A percentile compares a stretch with the other conserved stretches of the same genome.
Evolutionary conservation across 2,113 vertebrate species (phyloP).

Genomic region (Dunckerocampus dactyliophorus): DNA sequence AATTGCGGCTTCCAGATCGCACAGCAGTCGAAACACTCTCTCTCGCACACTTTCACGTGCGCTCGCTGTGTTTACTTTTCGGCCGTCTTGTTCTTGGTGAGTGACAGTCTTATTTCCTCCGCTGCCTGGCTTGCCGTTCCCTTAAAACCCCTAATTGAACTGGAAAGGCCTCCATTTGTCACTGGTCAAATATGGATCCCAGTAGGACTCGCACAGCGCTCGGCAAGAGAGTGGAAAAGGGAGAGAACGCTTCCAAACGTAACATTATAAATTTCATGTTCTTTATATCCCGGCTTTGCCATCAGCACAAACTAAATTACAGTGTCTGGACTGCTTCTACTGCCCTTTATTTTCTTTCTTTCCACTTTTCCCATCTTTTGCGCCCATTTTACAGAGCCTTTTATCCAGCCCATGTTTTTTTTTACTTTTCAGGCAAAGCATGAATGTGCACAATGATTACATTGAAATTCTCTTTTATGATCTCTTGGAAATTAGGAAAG

Average conservation of each 20-base stretch:
- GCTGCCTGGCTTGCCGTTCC: constrained; percentile 41
- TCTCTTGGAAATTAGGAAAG: constrained; percentile 8
- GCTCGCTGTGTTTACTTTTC: constrained; percentile 4
- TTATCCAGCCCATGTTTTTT: constrained; percentile 11
- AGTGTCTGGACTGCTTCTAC: constrained; percentile 52
- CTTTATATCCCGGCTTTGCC: constrained; percentile 60
- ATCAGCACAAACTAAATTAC: constrained; percentile 67
- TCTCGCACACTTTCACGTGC: constrained; percentile 1
- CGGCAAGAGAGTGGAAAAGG: constrained; percentile 60
- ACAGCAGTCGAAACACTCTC: constrained; percentile 18
- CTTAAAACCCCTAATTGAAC: constrained; percentile 65
- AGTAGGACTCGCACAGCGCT: constrained; percentile 37
- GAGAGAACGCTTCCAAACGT: constrained; percentile 55
- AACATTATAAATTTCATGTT: constrained; percentile 70
- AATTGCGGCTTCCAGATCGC: constrained; percentile 49
- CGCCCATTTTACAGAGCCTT: constrained; percentile 10
- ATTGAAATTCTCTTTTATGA: neutral
- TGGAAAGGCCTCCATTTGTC: constrained; percentile 63
- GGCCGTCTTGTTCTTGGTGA: constrained; percentile 31
- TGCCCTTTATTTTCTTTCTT: constrained; percentile 27
- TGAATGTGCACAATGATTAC: neutral
- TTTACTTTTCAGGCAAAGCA: constrained; percentile 4
- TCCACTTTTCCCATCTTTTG: constrained; percentile 37
- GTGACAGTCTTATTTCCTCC: constrained; percentile 58
- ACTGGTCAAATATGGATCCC: constrained; percentile 54